Evolutionary conservation across 2,888 invertebrate genomes (phyloP), one percentile per base, ranked within the genome.

Genomic region (Leptinotarsa rubiginosa): DNA sequence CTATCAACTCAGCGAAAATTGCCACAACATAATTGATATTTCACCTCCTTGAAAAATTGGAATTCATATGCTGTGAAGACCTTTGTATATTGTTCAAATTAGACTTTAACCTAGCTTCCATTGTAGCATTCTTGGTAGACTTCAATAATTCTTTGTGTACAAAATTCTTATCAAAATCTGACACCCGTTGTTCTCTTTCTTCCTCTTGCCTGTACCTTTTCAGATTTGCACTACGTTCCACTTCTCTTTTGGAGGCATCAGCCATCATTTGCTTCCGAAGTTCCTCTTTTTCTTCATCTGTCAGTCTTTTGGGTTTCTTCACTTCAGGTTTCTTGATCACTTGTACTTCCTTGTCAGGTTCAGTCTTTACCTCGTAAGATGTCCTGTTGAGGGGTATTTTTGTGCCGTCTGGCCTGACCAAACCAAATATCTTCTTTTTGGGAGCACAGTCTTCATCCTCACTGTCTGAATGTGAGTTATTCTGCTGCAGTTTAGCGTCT

Each of bases 81-180:
- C 97, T 90, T 86, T 98, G 97, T 79, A 97, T 95, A 83, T 96
- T 95, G 87, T 97, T 95, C 62, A 95, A 92, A 85, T 97, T 98
- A 16, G 97, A 92, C 84, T 94, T 95, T 68, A 98, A 93, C 80
- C 97, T 91, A 77, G 93, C 92, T 84, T 96, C 96, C 0, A 98
- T 93, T 13, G 93, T 93, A 72, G 92, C 92, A 25, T 90, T 90
- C 79, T 92, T 90, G 0, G 93, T 92, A 70, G 91, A 92, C 75
- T 89, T 89, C 1, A 92, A 89, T 78, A 94, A 89, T 86, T 95
- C 92, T 81, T 92, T 92, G 75, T 88, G 88, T 59, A 90, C 86
- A 81, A 91, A 91, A 75, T 90, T 89, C 79, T 89, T 85, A 85
- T 90, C 88, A 86, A 90, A 89, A 80, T 90, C 87, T 84, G 89